Evolutionary conservation across 2,888 invertebrate species (phyloP).

Genomic region (Athripsodes cinereus): DNA sequence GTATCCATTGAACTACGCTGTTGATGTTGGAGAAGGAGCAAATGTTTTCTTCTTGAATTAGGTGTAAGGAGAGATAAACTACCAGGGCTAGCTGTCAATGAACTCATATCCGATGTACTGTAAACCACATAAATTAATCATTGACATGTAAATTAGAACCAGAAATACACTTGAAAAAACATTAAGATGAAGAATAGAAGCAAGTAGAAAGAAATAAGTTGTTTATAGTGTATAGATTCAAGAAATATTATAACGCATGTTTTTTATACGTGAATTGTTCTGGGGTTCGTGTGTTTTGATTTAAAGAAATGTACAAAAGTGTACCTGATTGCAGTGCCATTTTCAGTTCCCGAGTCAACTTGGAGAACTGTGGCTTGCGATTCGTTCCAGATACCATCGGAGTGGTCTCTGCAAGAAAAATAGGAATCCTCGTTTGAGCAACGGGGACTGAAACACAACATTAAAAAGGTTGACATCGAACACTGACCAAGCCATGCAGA

Average conservation of each 20-base stretch:
- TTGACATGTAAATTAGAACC: neutral
- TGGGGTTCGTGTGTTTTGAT: no score
- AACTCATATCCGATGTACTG: conserved; percentile 43
- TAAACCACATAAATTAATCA: no score
- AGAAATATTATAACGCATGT: no score
- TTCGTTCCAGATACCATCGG: conserved; percentile 85
- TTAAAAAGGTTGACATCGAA: conserved; percentile 23
- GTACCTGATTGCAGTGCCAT: conserved; percentile 54
- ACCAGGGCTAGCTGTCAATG: conserved; percentile 36
- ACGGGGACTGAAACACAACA: conserved; percentile 24
- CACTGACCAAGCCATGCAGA: conserved; percentile 24
- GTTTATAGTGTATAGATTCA: no score
- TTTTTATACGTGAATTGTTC: no score
- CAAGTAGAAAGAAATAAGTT: neutral
- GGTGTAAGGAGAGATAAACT: conserved; percentile 65
- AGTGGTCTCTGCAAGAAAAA: conserved; percentile 59
- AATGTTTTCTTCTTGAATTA: conserved; percentile 70
- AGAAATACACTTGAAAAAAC: no score
- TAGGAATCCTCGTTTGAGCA: conserved; percentile 25
- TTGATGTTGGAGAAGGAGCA: conserved; percentile 73
- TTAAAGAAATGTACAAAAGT: neutral
- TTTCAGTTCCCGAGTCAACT: conserved; percentile 63
- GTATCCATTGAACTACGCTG: conserved; percentile 83
- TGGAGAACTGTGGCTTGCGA: conserved; percentile 80
- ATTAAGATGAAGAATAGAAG: no score